Base-by-base conservation (phyloP, 2,888 invertebrate species). In the Andricus quercusramuli region DNA sequence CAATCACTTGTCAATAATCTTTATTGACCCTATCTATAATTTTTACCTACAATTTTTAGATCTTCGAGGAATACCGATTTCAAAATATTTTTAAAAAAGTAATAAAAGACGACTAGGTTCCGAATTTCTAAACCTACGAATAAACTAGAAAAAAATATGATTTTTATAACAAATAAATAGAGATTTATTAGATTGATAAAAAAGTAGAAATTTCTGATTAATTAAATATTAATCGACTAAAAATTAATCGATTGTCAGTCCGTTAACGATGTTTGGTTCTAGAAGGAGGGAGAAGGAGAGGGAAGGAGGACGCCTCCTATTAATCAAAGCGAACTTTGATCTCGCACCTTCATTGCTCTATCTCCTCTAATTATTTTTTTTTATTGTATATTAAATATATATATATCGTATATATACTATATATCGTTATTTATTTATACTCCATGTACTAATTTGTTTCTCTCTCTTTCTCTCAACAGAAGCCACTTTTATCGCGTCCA, bases 301-400 rank as follows among this genome's bases (percentile, higher is more conserved):
- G 77, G 77, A 82, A 82, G 84, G 83, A 84, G 84, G 87, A 88
- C 85, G 87, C 86, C 85, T 87, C 84, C 82, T 82, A 65, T 77
- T 82, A 83, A 85, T 87, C 85, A 85, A 88, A 88, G 85, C 83
- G 80, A 81, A 86, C 88, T 88, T 87, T 85, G 86, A 89, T 87
- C 86, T 89, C 87, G 87, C 88, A 87, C 86, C 84, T 86, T 85
- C 83, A 84, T 83, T 81, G 83, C 86, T 87, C 88, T 85, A 84
- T 86, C 87, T 87, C 85, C 86, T 87, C 89, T 91, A 90, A 88
- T 90, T 90, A 85, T 89, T 86, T 85, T 78, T 79, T 81, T 86
- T 86, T 85, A 89, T 90, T 86, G 90, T 91, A 91, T 91, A 90
- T 90, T 91, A 91, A 89, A 92, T 91, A 90, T 87, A 90, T 89